A percentile compares a stretch with the other conserved stretches of the same genome.
Evolutionary conservation across 1,140 invertebrate species (phyloP).

Genomic region (Drosophila ohnishii): DNA sequence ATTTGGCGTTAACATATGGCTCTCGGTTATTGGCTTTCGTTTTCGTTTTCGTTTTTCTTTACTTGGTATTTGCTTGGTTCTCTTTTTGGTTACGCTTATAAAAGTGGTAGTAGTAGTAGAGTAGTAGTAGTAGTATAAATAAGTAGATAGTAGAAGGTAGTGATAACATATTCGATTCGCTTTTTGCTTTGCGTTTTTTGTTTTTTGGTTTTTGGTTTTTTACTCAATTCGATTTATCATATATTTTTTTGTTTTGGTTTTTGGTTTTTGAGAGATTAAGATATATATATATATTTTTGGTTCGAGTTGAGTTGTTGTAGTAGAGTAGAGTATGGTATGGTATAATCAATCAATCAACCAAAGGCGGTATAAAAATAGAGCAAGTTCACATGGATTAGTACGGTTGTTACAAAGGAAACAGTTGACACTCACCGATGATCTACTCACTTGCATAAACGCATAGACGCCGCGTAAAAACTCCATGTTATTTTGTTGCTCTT

Average conservation of each 20-base stretch:
- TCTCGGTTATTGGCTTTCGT: slow-evolving; percentile 34
- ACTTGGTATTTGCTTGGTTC: slow-evolving; percentile 25
- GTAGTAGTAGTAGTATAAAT: slow-evolving; percentile 51
- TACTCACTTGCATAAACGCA: slow-evolving; percentile 84
- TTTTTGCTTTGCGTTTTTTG: slow-evolving; percentile 46
- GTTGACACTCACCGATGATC: slow-evolving; percentile 83
- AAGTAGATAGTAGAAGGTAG: slow-evolving; percentile 71
- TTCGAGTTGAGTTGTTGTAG: slow-evolving; percentile 58
- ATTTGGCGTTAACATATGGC: slow-evolving; percentile 39
- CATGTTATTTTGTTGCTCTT: slow-evolving; percentile 82
- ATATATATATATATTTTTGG: slow-evolving; percentile 18
- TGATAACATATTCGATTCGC: slow-evolving; percentile 67
- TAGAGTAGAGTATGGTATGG: slow-evolving; percentile 60
- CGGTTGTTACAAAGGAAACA: slow-evolving; percentile 78
- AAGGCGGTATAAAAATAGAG: slow-evolving; percentile 80
- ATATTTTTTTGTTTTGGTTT: slow-evolving; percentile 24
- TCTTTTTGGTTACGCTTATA: slow-evolving; percentile 40
- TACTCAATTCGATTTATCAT: slow-evolving; percentile 45
- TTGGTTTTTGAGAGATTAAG: slow-evolving; percentile 40
- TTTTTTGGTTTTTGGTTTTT: slow-evolving; percentile 30
- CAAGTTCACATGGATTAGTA: slow-evolving; percentile 83
- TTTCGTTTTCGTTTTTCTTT: slow-evolving; percentile 32
- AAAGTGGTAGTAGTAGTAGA: slow-evolving; percentile 41
- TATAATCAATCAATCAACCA: slow-evolving; percentile 73
- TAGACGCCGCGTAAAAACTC: slow-evolving; percentile 84